These are phyloP conservation scores for Pangasius larnaudii DNA, from an alignment of 2,797 vertebrate genomes.

Conservation along the genomic window DNA sequence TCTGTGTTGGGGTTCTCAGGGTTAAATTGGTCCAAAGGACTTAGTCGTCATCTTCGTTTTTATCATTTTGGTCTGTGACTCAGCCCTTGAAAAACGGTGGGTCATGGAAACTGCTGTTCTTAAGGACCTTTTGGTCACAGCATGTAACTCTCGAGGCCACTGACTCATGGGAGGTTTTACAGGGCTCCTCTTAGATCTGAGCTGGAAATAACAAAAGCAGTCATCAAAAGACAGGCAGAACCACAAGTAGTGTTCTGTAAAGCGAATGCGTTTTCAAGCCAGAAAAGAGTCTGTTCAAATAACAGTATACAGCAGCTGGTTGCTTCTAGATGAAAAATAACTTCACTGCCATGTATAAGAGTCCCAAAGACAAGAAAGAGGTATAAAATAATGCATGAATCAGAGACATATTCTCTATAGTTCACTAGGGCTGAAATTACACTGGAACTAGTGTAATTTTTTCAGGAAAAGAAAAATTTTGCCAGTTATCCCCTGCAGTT, in stretches of 20 bases:
- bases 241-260: conserved; percentile 15
- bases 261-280: background rate
- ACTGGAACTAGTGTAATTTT: background rate
- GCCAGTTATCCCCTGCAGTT: background rate
- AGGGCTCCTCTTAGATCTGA: conserved; percentile 3
- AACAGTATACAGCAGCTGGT: background rate
- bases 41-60: background rate
- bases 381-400: background rate
- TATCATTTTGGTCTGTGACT: conserved; percentile 15
- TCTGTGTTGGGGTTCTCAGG: background rate
- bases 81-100: background rate
- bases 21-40: conserved; percentile 6
- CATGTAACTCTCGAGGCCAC: conserved; percentile 20
- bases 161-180: conserved; percentile 41
- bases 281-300: conserved; percentile 10
- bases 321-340: background rate
- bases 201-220: conserved; percentile 19
- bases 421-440: background rate
- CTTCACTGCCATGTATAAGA: background rate
- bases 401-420: background rate
- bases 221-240: background rate
- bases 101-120: conserved; percentile 27
- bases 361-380: background rate
- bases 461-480: background rate
- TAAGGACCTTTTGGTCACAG: conserved; percentile 15